Evolutionary conservation across 2,797 vertebrate species (phyloP).

Genomic region (Sciurus vulgaris): DNA sequence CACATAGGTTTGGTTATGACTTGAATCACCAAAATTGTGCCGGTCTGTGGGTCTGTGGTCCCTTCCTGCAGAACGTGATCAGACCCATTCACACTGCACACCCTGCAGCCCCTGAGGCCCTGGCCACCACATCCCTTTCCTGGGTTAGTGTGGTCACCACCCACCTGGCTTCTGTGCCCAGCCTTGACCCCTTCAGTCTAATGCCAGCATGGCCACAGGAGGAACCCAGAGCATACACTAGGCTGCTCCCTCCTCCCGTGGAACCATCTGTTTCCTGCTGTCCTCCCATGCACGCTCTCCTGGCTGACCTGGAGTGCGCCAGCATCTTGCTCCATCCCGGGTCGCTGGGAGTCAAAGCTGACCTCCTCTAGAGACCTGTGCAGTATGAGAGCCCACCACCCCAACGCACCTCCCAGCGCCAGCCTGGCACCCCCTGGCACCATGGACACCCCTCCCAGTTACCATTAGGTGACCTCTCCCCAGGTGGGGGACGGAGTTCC

Average conservation of each 20-base stretch:
- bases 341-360: neutral
- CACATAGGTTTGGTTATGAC: neutral
- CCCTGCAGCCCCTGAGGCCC: neutral
- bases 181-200: no score
- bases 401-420: rapidly evolving
- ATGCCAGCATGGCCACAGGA: no score
- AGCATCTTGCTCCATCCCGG: rapidly evolving
- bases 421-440: rapidly evolving
- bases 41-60: neutral
- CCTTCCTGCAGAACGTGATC: neutral
- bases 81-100: neutral
- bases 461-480: neutral
- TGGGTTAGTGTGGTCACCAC: no score
- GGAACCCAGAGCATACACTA: no score
- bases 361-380: neutral
- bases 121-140: no score
- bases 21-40: neutral
- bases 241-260: no score
- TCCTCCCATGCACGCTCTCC: rapidly evolving
- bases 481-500: rapidly evolving
- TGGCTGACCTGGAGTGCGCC: rapidly evolving
- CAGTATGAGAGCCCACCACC: neutral
- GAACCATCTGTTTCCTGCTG: neutral
- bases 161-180: neutral
- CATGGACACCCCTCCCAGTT: rapidly evolving